These are phyloP conservation scores for Lampris incognitus DNA, from an alignment of 2,113 vertebrate species.

Conservation along the genomic window DNA sequence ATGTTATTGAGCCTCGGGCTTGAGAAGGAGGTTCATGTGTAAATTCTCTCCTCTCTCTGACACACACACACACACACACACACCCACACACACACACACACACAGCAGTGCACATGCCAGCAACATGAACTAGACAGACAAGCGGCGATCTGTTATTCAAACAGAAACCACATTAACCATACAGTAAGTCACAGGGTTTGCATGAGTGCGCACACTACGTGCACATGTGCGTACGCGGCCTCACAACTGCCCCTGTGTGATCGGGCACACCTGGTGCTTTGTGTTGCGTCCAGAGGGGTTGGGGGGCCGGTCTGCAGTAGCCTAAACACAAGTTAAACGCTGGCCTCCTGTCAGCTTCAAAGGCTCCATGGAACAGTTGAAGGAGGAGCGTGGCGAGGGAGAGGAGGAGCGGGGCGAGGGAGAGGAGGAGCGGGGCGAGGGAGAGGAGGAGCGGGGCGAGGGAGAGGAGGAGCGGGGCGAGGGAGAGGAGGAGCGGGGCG, in stretches of 20 bases:
- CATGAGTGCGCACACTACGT: neutral
- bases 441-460: conserved; percentile 11
- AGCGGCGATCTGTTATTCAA: neutral
- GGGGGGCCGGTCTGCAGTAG: conserved; percentile 29
- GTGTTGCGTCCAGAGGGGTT: conserved; percentile 52
- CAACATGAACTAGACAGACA: neutral
- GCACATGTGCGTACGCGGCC: no score
- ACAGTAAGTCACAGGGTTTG: neutral
- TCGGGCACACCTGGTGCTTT: conserved; percentile 72
- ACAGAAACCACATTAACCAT: neutral
- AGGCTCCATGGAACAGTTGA: conserved; percentile 42
- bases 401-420: neutral
- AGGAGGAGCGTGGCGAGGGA: conserved; percentile 27
- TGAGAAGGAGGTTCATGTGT: conserved; percentile 17
- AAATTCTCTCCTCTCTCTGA: conserved; percentile 2
- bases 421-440: neutral
- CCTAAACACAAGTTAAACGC: conserved; percentile 53
- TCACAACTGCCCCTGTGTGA: neutral
- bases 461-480: neutral
- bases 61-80: conserved; percentile 6
- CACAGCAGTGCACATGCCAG: neutral
- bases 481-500: neutral
- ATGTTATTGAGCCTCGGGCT: conserved; percentile 37
- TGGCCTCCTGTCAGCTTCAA: conserved; percentile 73
- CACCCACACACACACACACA: conserved; percentile 17